phyloP scores from a whole-genome alignment of 1,140 invertebrate genomes.

The Pinna nobilis region DNA sequence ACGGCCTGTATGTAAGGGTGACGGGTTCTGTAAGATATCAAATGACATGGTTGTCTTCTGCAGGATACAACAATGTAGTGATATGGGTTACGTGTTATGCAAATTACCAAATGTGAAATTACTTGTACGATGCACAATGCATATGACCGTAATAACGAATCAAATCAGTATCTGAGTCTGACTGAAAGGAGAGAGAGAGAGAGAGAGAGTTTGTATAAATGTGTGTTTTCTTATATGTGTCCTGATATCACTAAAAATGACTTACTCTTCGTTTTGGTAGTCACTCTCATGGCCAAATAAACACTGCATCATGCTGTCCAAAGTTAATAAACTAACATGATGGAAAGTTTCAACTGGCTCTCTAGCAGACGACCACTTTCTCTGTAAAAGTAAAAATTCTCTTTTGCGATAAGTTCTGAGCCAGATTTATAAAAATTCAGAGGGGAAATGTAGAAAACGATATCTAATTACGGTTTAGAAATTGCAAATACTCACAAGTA shows the following conservation, averaged over 20 bases:
- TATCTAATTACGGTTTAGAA: not conserved
- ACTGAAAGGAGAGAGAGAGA: not conserved
- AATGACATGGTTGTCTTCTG: not conserved
- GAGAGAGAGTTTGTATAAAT: not conserved
- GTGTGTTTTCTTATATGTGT: no score
- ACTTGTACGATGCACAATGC: no score
- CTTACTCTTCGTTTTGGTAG: slow-evolving; percentile 52
- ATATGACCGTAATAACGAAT: no score
- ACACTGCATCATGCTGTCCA: slow-evolving; percentile 61
- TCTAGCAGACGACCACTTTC: slow-evolving; percentile 39
- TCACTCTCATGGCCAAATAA: slow-evolving; percentile 54
- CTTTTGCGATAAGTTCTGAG: no score
- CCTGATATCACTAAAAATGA: no score
- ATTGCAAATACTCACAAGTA: slow-evolving; percentile 36
- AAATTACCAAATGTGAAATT: no score
- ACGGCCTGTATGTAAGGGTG: slow-evolving; percentile 57
- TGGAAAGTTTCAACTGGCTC: slow-evolving; percentile 52
- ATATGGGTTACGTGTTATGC: no score
- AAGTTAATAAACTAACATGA: slow-evolving; percentile 52
- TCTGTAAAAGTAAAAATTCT: no score
- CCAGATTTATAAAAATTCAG: not conserved
- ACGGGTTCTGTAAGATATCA: slow-evolving; percentile 34
- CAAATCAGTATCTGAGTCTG: no score
- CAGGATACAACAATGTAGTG: no score
- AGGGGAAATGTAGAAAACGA: not conserved